Evolutionary conservation across 2,113 vertebrate genomes (phyloP).

Genomic region (Micronycteris hirsuta): DNA sequence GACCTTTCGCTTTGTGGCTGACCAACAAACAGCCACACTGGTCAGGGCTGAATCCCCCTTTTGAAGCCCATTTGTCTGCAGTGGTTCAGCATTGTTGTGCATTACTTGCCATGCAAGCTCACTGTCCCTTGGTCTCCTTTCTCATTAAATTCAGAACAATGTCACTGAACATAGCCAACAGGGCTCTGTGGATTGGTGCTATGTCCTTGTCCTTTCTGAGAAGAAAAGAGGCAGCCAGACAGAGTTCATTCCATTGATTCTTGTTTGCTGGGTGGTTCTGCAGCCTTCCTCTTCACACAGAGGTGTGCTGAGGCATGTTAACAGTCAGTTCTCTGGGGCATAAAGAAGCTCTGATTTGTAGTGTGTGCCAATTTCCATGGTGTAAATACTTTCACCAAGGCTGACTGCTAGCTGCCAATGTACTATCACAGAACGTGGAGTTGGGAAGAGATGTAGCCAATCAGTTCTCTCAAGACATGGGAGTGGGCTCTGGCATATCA

Average conservation of each 20-base stretch:
- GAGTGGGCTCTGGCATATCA: too few relatives aligned
- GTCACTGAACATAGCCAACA: neutral
- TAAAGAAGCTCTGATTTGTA: neutral
- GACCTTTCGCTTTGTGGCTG: too few relatives aligned
- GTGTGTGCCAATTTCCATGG: neutral
- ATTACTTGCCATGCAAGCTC: neutral
- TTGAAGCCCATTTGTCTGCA: neutral
- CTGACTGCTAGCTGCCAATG: neutral
- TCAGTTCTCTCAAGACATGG: neutral
- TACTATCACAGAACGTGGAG: neutral
- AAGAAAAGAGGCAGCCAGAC: neutral
- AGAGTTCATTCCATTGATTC: neutral
- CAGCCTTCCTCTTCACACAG: neutral
- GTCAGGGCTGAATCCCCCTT: neutral
- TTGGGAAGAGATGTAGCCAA: neutral
- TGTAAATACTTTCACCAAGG: neutral
- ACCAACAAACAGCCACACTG: too few relatives aligned
- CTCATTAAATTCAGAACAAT: neutral
- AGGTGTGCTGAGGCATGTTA: neutral
- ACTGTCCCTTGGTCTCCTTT: neutral
- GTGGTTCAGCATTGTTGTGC: neutral
- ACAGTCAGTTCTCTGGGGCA: neutral
- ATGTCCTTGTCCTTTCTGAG: neutral
- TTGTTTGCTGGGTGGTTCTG: neutral
- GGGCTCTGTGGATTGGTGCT: neutral